Evolutionary conservation across 1,140 invertebrate species (phyloP), one percentile per base, ranked within the genome.

Genomic region (Solen grandis): DNA sequence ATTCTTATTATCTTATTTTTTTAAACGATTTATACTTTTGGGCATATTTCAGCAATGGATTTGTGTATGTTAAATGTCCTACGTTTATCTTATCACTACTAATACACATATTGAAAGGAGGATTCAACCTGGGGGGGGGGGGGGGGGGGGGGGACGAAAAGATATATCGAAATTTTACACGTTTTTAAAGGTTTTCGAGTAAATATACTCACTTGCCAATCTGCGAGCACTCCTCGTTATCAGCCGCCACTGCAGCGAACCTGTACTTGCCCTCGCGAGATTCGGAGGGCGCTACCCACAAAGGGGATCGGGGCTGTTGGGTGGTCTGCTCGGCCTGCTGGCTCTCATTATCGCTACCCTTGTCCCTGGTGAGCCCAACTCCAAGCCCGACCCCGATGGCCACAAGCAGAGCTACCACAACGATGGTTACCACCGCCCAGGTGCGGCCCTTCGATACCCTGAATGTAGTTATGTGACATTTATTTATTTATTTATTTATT

Each of bases 201-300:
- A 46, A 10, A 66, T n/a, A 38, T 36, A 35, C 63, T 35, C 38
- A 66, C 63, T 66, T 66, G 33, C 63, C 63, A 35, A 66, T 66
- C 25, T 38, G 33, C 1, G 63, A 66, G 25, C 63, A 66, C 25
- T 66, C 63, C n/a, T 29, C 63, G 35, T 66, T 66, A 35, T 66
- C 63, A 35, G 63, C 63, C 10, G 63, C 63, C 10, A 66, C 63
- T n/a, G 63, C 63, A n/a, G 63, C 63, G n/a, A 66, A 66, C 19
- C 63, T 29, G n/a, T 66, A 66, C 16, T 66, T 66, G 33, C 63
- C 63, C 35, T 66, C 63, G 19, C 19, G 27, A 35, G 63, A 66
- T n/a, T 13, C 29, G 1, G 63, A 66, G 1, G 63, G 63, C 29
- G 63, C 27, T 16, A n/a, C n/a, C 19, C 38, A 66, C 19, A 66